These are phyloP conservation scores for Sphyrna mokarran DNA, from an alignment of 2,113 vertebrate genomes.

Conservation along the genomic window DNA sequence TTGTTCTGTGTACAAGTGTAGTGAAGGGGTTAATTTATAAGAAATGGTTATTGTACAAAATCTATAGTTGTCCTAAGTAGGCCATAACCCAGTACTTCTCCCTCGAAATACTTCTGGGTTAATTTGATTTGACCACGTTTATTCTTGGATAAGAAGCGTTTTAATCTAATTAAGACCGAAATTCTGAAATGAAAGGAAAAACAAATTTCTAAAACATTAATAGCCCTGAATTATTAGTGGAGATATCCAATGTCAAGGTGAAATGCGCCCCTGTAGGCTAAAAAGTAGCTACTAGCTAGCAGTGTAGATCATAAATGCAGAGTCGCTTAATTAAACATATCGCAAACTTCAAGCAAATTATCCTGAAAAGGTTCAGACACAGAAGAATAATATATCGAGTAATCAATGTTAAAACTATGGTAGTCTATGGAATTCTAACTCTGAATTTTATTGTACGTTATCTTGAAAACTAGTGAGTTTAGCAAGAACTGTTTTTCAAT, in stretches of 20 bases:
- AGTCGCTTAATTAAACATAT: neutral
- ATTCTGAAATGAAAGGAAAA: neutral
- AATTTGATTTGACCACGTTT: neutral
- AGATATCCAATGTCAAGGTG: neutral
- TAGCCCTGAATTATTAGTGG: neutral
- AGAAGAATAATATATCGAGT: neutral
- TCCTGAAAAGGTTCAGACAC: neutral
- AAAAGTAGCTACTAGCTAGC: neutral
- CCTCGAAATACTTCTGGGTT: neutral
- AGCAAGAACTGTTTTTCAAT: neutral
- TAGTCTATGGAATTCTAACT: neutral
- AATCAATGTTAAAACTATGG: neutral
- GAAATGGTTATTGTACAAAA: neutral
- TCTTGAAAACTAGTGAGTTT: neutral
- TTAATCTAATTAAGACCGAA: constrained; percentile 6
- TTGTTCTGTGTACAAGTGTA: too few relatives aligned
- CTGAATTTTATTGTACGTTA: neutral
- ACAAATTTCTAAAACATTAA: neutral
- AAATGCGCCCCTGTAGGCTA: neutral
- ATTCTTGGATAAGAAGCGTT: neutral
- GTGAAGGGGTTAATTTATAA: neutral
- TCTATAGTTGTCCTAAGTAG: neutral
- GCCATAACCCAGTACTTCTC: too few relatives aligned
- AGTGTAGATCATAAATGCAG: neutral
- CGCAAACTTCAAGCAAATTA: neutral